phyloP scores from a whole-genome alignment of 1,140 invertebrate genomes.

The Anthonomus grandis region DNA sequence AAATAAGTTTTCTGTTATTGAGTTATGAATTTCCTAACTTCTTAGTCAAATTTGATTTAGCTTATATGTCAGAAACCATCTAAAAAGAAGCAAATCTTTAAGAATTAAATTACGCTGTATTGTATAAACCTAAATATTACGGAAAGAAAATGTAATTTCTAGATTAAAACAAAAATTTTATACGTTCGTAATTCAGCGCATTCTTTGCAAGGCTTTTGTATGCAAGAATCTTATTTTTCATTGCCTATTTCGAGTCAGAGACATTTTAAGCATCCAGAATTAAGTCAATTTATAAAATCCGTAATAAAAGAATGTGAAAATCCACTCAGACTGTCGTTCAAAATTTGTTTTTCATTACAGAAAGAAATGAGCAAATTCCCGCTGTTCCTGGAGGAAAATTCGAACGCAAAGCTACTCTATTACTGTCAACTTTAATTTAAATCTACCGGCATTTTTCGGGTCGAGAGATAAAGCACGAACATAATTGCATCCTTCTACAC shows the following conservation, averaged over 20 bases:
- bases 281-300: constrained; percentile 21
- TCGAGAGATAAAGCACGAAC: constrained; percentile 28
- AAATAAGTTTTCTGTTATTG: no score
- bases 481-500: constrained; percentile 30
- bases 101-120: no score
- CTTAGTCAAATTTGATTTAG: no score
- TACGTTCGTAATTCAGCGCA: no score
- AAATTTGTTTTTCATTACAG: constrained; percentile 27
- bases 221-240: no score
- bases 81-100: no score
- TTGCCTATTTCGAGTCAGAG: constrained; percentile 5
- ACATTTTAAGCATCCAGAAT: constrained; percentile 12
- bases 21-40: no score
- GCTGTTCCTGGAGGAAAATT: constrained; percentile 25
- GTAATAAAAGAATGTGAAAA: constrained; percentile 24
- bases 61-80: no score
- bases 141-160: no score
- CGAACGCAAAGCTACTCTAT: constrained; percentile 32
- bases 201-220: no score
- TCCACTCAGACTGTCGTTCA: constrained; percentile 24
- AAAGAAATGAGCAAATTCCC: constrained; percentile 19
- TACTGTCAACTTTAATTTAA: constrained; percentile 34
- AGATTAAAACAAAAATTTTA: no score
- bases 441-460: constrained; percentile 30
- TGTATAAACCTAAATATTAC: no score